Percentiles rank a stretch among this genome's conserved stretches.
Conservation (phyloP, 1,140 invertebrate species). For the Philotrypesis tridentata region DNA sequence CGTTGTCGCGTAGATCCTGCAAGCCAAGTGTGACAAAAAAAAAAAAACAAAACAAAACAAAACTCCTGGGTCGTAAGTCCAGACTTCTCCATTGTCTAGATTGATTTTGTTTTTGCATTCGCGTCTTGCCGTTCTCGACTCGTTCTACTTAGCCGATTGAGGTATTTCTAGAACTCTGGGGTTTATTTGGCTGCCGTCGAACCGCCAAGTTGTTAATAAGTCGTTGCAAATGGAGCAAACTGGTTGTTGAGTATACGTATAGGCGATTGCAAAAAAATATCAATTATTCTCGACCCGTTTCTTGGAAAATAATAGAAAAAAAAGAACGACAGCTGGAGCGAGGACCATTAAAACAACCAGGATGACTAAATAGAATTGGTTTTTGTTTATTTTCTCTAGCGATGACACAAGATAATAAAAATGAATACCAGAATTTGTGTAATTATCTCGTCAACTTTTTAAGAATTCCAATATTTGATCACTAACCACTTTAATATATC, state of each 20-base stretch:
- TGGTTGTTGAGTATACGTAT: background rate
- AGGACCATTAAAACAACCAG: background rate
- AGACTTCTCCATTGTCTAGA: background rate
- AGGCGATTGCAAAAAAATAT: background rate
- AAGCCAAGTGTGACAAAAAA: background rate
- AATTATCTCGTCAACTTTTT: background rate
- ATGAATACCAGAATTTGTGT: background rate
- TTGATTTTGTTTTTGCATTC: background rate
- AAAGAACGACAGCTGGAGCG: background rate
- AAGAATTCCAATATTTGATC: no score
- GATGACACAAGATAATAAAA: background rate
- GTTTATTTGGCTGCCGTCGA: background rate
- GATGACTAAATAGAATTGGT: background rate
- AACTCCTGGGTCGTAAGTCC: background rate
- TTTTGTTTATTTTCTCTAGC: background rate
- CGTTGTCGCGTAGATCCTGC: background rate
- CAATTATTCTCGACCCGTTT: background rate
- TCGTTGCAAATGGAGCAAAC: background rate
- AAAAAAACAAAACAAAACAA: background rate
- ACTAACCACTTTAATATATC: background rate
- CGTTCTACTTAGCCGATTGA: background rate
- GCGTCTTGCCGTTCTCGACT: background rate
- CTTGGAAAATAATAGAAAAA: background rate
- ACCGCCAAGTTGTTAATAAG: background rate
- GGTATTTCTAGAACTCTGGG: background rate